A percentile compares a stretch with the other conserved stretches of the same genome.
Evolutionary conservation across 2,888 invertebrate genomes (phyloP).

Genomic region (Caenorhabditis sp.): DNA sequence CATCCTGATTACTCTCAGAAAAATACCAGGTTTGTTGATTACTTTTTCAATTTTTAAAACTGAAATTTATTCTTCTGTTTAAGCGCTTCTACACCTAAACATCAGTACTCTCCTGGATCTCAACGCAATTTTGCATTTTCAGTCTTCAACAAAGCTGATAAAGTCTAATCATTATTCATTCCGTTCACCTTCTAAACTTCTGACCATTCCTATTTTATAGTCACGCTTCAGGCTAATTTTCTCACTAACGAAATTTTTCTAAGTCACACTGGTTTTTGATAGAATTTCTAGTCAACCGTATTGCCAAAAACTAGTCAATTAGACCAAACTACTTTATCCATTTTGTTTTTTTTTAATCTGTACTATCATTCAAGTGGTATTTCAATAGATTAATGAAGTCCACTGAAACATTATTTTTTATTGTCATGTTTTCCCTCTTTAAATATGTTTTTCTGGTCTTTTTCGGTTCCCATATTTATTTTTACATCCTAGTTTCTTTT

Average conservation of each 20-base stretch:
- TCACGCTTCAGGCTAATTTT: background rate
- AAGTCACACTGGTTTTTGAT: background rate
- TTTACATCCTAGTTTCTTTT: background rate
- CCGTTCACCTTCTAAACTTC: conserved; percentile 3
- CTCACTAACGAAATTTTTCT: background rate
- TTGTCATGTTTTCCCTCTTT: background rate
- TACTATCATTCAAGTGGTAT: background rate
- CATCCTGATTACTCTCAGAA: conserved; percentile 31
- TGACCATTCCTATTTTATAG: conserved; percentile 27
- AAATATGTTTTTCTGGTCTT: background rate
- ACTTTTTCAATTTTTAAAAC: background rate
- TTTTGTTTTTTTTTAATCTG: conserved; percentile 1
- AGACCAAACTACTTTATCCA: background rate
- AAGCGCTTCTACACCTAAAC: conserved; percentile 31
- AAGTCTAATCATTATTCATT: conserved; percentile 26
- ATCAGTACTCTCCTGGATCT: conserved; percentile 40
- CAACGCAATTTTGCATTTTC: conserved; percentile 47
- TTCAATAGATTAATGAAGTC: background rate
- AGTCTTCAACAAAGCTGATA: conserved; percentile 45
- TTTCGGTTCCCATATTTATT: conserved; percentile 5
- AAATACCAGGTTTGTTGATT: conserved; percentile 20
- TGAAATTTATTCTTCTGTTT: background rate
- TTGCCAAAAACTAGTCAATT: conserved; percentile 2
- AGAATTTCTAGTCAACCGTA: background rate
- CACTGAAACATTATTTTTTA: background rate